Percentiles rank a stretch among this genome's conserved stretches.
Conservation (phyloP, 2,888 invertebrate genomes). For the Hofmannophila pseudospretella region DNA sequence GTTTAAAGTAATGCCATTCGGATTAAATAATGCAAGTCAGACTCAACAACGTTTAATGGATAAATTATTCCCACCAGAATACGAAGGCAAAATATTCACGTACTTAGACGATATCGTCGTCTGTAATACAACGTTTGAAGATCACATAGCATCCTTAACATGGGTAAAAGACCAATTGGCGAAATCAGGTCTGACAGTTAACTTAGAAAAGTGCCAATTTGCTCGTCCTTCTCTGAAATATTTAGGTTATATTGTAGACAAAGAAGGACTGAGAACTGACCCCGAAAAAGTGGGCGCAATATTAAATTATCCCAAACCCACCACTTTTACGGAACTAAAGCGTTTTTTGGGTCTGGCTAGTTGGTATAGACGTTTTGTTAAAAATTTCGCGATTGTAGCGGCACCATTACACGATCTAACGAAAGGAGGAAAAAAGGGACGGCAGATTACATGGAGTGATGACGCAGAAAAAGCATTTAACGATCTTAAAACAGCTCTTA, state of each 20-base stretch:
- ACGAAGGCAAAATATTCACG: constrained; percentile 9
- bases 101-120: constrained; percentile 12
- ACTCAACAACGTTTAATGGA: constrained; percentile 12
- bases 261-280: constrained; percentile 12
- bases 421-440: constrained; percentile 4
- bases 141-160: neutral
- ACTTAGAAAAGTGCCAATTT: constrained; percentile 12
- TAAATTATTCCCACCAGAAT: constrained; percentile 5
- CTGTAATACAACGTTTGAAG: constrained; percentile 3
- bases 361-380: constrained; percentile 14
- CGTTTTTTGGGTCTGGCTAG: constrained; percentile 16
- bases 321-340: constrained; percentile 13
- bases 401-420: too few relatives aligned
- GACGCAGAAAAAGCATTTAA: constrained; percentile 14
- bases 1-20: constrained; percentile 12
- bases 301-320: constrained; percentile 16
- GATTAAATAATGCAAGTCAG: constrained; percentile 5
- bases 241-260: constrained; percentile 13
- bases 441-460: constrained; percentile 8
- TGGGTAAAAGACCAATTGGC: neutral
- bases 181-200: neutral
- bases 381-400: constrained; percentile 13
- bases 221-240: constrained; percentile 6
- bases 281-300: constrained; percentile 15
- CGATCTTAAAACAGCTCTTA: constrained; percentile 10